A percentile compares a stretch with the other conserved stretches of the same genome.
These are phyloP conservation scores for Phengaris alcon DNA, from an alignment of 2,888 invertebrate species.

Conservation along the genomic window DNA sequence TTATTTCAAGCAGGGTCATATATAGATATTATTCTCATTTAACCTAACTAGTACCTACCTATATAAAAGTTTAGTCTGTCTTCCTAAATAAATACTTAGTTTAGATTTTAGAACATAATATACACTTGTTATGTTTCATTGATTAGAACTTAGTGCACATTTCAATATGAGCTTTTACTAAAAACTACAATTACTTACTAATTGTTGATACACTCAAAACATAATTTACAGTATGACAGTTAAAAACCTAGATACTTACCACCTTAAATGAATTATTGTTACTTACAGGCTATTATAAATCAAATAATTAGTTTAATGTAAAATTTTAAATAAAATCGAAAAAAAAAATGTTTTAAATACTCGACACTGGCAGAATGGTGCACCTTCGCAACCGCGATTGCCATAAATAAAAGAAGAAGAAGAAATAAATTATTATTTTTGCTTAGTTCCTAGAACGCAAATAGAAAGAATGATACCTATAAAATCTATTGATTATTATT, in stretches of 20 bases:
- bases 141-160: slow-evolving; percentile 12
- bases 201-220: too few species aligned
- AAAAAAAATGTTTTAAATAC: too few species aligned
- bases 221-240: background rate
- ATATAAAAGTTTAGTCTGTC: slow-evolving; percentile 28
- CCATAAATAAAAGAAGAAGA: too few species aligned
- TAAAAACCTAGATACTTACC: background rate
- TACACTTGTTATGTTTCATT: slow-evolving; percentile 57
- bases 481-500: background rate
- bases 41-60: background rate
- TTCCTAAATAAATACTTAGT: slow-evolving; percentile 35
- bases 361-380: too few species aligned
- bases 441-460: background rate
- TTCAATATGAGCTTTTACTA: slow-evolving; percentile 12
- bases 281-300: too few species aligned
- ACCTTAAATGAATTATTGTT: background rate
- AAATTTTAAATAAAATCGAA: too few species aligned
- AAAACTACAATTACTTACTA: background rate
- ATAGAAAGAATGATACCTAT: background rate
- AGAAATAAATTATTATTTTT: background rate
- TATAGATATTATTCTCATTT: background rate
- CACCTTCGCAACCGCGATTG: too few species aligned
- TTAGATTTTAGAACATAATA: slow-evolving; percentile 35
- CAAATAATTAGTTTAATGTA: too few species aligned
- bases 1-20: slow-evolving; percentile 21